These are phyloP conservation scores for Thera britannica DNA, from an alignment of 2,888 invertebrate species.

Conservation along the genomic window DNA sequence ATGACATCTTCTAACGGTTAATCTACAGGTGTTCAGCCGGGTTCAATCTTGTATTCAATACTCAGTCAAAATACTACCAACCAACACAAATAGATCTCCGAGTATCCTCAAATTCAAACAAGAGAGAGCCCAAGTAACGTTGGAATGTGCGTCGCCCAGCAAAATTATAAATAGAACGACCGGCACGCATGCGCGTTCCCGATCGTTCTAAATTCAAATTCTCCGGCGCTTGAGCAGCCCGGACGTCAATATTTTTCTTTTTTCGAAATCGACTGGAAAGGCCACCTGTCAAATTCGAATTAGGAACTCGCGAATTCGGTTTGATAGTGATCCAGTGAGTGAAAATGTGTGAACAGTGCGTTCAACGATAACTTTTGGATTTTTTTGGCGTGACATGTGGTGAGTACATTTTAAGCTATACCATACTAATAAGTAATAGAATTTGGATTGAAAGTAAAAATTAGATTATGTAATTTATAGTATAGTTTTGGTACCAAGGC, in stretches of 20 bases:
- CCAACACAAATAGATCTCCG: slow-evolving; percentile 29
- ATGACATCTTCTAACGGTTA: slow-evolving; percentile 7
- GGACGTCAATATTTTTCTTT: slow-evolving; percentile 60
- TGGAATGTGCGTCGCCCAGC: slow-evolving; percentile 65
- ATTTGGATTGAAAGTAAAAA: slow-evolving; percentile 24
- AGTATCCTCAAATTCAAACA: background rate
- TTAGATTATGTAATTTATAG: slow-evolving; percentile 30
- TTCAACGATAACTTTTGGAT: slow-evolving; percentile 65
- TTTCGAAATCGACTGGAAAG: slow-evolving; percentile 75
- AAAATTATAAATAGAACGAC: slow-evolving; percentile 70
- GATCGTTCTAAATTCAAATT: slow-evolving; percentile 70
- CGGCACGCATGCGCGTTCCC: slow-evolving; percentile 59
- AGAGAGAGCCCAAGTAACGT: slow-evolving; percentile 45
- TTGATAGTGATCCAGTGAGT: slow-evolving; percentile 56
- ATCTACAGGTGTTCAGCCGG: slow-evolving; percentile 46
- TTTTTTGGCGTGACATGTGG: slow-evolving; percentile 61
- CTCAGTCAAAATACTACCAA: slow-evolving; percentile 54
- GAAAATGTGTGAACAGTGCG: slow-evolving; percentile 78
- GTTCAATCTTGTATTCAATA: slow-evolving; percentile 53
- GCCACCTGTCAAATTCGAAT: slow-evolving; percentile 55
- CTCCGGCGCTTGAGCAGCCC: slow-evolving; percentile 72
- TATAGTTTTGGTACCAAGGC: slow-evolving; percentile 19
- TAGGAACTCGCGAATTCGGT: slow-evolving; percentile 40
- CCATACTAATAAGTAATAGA: slow-evolving; percentile 24
- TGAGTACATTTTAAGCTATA: slow-evolving; percentile 48